A percentile compares a stretch with the other conserved stretches of the same genome.
Evolutionary conservation across 2,113 vertebrate genomes (phyloP).

Genomic region (Nannospalax galili): DNA sequence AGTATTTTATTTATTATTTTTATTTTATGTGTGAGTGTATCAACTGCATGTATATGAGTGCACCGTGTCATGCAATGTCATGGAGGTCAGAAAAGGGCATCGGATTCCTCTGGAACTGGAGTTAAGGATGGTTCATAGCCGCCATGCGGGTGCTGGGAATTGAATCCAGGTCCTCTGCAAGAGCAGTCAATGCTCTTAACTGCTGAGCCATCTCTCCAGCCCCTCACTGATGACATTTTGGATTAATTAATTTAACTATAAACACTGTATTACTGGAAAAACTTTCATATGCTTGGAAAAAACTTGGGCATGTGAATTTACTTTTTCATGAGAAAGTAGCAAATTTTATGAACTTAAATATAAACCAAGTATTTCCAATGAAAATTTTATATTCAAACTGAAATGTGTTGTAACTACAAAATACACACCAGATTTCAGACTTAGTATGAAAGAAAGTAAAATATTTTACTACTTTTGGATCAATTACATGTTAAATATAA

Average conservation of each 20-base stretch:
- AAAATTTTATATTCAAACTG: conserved; percentile 56
- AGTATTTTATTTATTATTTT: too few relatives aligned
- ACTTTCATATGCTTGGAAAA: neutral
- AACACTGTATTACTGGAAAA: conserved; percentile 26
- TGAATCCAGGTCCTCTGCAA: too few relatives aligned
- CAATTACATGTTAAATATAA: neutral
- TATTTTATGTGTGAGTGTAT: too few relatives aligned
- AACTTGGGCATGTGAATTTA: neutral
- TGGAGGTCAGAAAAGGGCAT: too few relatives aligned
- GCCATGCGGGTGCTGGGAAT: too few relatives aligned
- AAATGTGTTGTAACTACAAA: conserved; percentile 47
- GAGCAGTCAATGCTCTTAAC: too few relatives aligned
- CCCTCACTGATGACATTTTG: conserved; percentile 1
- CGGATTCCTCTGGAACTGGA: too few relatives aligned
- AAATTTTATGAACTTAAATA: conserved; percentile 62
- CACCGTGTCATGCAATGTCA: too few relatives aligned
- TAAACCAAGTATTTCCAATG: conserved; percentile 36
- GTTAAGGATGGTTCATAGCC: too few relatives aligned
- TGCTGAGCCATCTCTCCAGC: too few relatives aligned
- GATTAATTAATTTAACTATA: conserved; percentile 18
- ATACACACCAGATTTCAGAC: conserved; percentile 50
- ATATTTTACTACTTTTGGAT: conserved; percentile 31
- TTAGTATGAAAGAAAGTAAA: conserved; percentile 10
- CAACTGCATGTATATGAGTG: too few relatives aligned
- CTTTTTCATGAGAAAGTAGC: conserved; percentile 33